Evolutionary conservation across 2,113 vertebrate genomes (phyloP).

Genomic region (Ophthalmolycus amberensis): DNA sequence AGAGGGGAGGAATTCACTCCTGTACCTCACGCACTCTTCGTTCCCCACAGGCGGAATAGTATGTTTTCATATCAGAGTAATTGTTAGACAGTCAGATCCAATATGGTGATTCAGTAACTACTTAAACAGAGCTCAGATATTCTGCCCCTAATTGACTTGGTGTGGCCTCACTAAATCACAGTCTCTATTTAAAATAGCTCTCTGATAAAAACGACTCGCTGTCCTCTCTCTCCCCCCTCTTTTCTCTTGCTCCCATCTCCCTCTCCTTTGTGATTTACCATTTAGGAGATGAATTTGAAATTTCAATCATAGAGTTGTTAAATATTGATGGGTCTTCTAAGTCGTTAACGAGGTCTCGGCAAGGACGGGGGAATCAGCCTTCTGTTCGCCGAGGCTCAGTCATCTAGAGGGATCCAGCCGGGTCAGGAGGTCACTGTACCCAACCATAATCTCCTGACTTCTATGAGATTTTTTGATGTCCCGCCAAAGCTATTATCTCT

Average conservation of each 20-base stretch:
- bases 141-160: slow-evolving; percentile 78
- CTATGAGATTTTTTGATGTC: slow-evolving; percentile 80
- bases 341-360: slow-evolving; percentile 77
- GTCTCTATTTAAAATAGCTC: slow-evolving; percentile 75
- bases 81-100: slow-evolving; percentile 70
- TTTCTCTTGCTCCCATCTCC: slow-evolving; percentile 40
- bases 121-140: slow-evolving; percentile 68
- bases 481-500: slow-evolving; percentile 65
- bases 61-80: slow-evolving; percentile 73
- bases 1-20: slow-evolving; percentile 49
- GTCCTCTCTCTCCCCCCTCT: background rate
- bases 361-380: slow-evolving; percentile 69
- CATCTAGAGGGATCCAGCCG: slow-evolving; percentile 76
- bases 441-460: slow-evolving; percentile 77
- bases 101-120: slow-evolving; percentile 71
- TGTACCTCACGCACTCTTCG: slow-evolving; percentile 28
- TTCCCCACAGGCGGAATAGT: slow-evolving; percentile 19
- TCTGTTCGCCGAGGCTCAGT: slow-evolving; percentile 36
- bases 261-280: slow-evolving; percentile 78
- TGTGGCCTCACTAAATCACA: slow-evolving; percentile 73
- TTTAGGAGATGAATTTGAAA: slow-evolving; percentile 81
- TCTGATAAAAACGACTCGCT: slow-evolving; percentile 59
- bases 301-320: slow-evolving; percentile 83
- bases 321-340: slow-evolving; percentile 82
- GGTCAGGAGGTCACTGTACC: slow-evolving; percentile 81